Percentiles rank a stretch among this genome's conserved stretches.
These are phyloP conservation scores for Mobula hypostoma DNA, from an alignment of 2,113 vertebrate species.

Conservation along the genomic window DNA sequence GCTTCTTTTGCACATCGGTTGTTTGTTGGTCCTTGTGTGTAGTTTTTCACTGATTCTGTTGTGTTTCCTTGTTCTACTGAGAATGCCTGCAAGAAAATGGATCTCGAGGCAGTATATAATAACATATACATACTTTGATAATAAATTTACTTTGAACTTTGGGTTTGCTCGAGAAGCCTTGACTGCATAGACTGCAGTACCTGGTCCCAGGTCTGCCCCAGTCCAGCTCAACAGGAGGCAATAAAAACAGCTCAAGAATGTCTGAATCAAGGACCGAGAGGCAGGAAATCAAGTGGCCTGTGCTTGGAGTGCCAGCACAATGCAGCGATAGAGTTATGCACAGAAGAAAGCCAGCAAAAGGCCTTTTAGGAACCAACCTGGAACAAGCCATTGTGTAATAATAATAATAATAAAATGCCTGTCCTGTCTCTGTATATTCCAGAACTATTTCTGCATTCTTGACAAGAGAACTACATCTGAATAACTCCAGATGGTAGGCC, in stretches of 20 bases:
- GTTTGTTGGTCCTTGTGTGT: no score
- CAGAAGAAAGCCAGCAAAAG: not conserved
- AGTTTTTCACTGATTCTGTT: no score
- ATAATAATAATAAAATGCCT: not conserved
- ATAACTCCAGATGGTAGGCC: conserved; percentile 3
- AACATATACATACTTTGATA: no score
- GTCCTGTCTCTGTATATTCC: not conserved
- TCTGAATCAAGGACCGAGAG: not conserved
- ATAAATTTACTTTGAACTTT: no score
- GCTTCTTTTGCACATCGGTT: no score
- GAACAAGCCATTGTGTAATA: not conserved
- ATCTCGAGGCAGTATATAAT: no score
- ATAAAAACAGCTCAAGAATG: not conserved
- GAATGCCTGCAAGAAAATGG: no score
- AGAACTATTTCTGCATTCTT: conserved; percentile 1
- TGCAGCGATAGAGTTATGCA: not conserved
- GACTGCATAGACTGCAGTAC: not conserved
- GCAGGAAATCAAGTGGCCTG: not conserved
- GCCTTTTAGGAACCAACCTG: not conserved
- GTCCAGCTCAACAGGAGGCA: not conserved
- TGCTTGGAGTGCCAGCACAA: not conserved
- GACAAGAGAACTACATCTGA: not conserved
- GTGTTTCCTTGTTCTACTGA: no score
- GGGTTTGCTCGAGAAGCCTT: not conserved
- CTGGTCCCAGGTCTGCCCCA: not conserved